Evolutionary conservation across 2,113 vertebrate species (phyloP).

Genomic region (Corvus hawaiiensis): DNA sequence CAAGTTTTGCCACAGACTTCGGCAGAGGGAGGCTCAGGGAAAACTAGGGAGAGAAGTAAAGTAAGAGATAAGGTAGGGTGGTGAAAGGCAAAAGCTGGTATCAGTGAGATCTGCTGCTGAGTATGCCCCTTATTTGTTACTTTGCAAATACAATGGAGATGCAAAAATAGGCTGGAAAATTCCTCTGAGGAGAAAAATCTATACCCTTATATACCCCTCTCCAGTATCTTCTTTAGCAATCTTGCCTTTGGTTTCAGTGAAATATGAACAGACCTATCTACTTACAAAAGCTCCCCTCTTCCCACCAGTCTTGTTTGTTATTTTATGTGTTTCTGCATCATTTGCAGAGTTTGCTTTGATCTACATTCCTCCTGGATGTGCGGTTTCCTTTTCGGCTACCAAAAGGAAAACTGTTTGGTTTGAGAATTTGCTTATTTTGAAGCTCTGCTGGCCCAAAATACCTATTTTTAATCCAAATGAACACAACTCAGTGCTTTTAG

Average conservation of each 20-base stretch:
- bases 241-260: slow-evolving; percentile 74
- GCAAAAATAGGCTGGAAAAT: slow-evolving; percentile 22
- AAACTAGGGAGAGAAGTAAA: background rate
- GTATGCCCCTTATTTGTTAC: slow-evolving; percentile 45
- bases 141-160: slow-evolving; percentile 59
- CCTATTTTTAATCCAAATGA: slow-evolving; percentile 71
- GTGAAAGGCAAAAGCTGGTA: background rate
- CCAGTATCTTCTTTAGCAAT: slow-evolving; percentile 68
- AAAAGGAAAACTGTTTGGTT: slow-evolving; percentile 79
- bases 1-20: background rate
- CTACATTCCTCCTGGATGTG: slow-evolving; percentile 79
- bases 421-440: slow-evolving; percentile 78
- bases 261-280: slow-evolving; percentile 77
- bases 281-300: slow-evolving; percentile 77
- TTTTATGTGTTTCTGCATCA: slow-evolving; percentile 84
- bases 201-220: slow-evolving; percentile 50
- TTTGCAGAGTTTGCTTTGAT: slow-evolving; percentile 82
- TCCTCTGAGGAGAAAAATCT: slow-evolving; percentile 53
- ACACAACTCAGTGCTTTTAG: slow-evolving; percentile 50
- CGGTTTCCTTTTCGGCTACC: slow-evolving; percentile 76
- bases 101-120: slow-evolving; percentile 34
- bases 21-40: background rate
- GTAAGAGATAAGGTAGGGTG: slow-evolving; percentile 1
- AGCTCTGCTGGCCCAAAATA: slow-evolving; percentile 66
- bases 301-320: slow-evolving; percentile 80